Conservation (phyloP, 2,113 vertebrate species). For the Syngnathus floridae region DNA sequence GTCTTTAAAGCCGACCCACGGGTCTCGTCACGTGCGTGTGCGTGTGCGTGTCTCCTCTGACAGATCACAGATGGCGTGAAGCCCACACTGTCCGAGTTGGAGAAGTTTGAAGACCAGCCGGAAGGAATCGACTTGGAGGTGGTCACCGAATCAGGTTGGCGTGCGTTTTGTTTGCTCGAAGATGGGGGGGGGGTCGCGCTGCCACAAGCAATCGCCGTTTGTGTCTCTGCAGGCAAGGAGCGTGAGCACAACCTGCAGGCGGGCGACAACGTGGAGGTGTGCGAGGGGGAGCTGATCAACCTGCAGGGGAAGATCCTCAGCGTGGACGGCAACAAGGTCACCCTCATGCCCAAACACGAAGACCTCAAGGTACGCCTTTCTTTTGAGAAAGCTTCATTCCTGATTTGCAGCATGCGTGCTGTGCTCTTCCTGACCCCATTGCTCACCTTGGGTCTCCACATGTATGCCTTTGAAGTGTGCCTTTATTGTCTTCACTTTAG, state of each 20-base stretch:
- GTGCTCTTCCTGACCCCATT: too few relatives aligned
- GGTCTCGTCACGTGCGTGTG: too few relatives aligned
- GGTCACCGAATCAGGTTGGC: constrained; percentile 85
- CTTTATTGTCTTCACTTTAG: constrained; percentile 47
- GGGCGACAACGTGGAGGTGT: constrained; percentile 93
- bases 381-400: too few relatives aligned
- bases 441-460: too few relatives aligned
- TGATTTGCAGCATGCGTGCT: too few relatives aligned
- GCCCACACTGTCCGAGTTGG: constrained; percentile 88
- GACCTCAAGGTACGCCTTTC: constrained; percentile 81
- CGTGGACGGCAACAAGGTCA: constrained; percentile 94
- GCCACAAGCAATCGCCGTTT: background rate
- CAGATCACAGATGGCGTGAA: constrained; percentile 96
- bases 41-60: background rate
- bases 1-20: too few relatives aligned
- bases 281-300: constrained; percentile 93
- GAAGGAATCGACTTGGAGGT: constrained; percentile 95
- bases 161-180: rapidly evolving
- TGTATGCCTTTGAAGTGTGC: too few relatives aligned
- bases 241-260: constrained; percentile 92
- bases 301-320: constrained; percentile 94
- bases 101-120: constrained; percentile 94
- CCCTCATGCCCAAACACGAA: constrained; percentile 94
- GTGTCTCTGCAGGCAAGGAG: constrained; percentile 78
- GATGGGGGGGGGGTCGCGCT: background rate